Percentiles rank a stretch among this genome's conserved stretches.
phyloP scores from a whole-genome alignment of 2,113 vertebrate species.

The Plestiodon gilberti region DNA sequence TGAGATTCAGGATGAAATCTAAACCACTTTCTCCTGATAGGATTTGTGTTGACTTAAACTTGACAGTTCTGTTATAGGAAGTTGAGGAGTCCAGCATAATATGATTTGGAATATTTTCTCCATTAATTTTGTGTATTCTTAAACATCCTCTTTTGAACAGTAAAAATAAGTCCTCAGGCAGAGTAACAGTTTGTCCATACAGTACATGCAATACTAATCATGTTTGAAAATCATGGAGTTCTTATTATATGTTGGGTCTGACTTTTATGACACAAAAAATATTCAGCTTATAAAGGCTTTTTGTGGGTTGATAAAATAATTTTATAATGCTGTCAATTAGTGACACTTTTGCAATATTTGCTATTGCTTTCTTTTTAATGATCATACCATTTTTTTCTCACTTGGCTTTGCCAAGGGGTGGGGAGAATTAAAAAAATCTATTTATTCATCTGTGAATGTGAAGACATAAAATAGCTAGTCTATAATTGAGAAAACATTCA shows the following conservation, averaged over 20 bases:
- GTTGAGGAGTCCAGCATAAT: not conserved
- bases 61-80: not conserved
- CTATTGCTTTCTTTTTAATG: constrained; percentile 64
- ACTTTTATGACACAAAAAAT: constrained; percentile 70
- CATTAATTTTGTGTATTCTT: constrained; percentile 21
- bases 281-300: constrained; percentile 74
- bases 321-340: constrained; percentile 69
- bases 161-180: constrained; percentile 47
- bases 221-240: constrained; percentile 66
- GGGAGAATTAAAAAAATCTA: constrained; percentile 55
- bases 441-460: constrained; percentile 69
- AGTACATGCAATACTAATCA: constrained; percentile 60
- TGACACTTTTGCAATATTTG: constrained; percentile 72
- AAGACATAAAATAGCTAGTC: constrained; percentile 44
- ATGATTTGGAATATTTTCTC: constrained; percentile 2
- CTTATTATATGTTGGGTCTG: constrained; percentile 68
- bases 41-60: not conserved
- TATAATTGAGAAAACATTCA: constrained; percentile 42
- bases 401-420: constrained; percentile 73
- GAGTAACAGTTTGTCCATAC: constrained; percentile 57
- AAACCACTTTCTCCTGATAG: not conserved
- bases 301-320: constrained; percentile 70
- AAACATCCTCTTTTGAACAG: not conserved
- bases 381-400: constrained; percentile 68
- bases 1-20: not conserved